phyloP scores from a whole-genome alignment of 2,888 invertebrate genomes.

The Tachina fera region DNA sequence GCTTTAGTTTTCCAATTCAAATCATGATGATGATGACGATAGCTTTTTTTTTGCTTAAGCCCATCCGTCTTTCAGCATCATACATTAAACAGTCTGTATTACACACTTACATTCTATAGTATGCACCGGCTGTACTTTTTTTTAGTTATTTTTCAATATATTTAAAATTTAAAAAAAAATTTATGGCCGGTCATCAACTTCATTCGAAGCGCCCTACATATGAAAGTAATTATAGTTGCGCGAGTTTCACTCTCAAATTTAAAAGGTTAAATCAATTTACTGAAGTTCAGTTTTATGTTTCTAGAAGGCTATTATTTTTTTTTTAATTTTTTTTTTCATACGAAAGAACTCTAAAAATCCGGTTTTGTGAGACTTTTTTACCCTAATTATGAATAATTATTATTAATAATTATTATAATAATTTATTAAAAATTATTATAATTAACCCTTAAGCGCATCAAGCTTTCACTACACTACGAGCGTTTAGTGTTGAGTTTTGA shows the following conservation, averaged over 20 bases:
- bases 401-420: too few species aligned
- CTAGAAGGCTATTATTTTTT: too few species aligned
- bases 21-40: slow-evolving; percentile 12
- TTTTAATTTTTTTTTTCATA: too few species aligned
- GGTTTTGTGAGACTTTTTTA: too few species aligned
- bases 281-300: too few species aligned
- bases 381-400: too few species aligned
- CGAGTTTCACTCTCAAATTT: neutral
- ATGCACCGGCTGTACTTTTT: slow-evolving; percentile 18
- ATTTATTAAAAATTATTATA: too few species aligned
- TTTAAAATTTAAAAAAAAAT: neutral
- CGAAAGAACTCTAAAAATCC: too few species aligned
- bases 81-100: slow-evolving; percentile 49
- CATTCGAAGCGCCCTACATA: neutral
- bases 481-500: too few species aligned
- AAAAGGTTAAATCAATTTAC: too few species aligned
- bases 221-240: neutral
- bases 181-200: neutral
- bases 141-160: slow-evolving; percentile 10
- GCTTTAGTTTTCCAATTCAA: slow-evolving; percentile 62
- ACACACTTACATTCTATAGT: slow-evolving; percentile 40
- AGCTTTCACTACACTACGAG: too few species aligned
- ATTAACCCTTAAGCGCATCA: too few species aligned
- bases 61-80: slow-evolving; percentile 30
- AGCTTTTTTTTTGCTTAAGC: slow-evolving; percentile 11